Evolutionary conservation across 2,113 vertebrate genomes (phyloP), one percentile per base, ranked within the genome.

Genomic region (Nothocercus julius): DNA sequence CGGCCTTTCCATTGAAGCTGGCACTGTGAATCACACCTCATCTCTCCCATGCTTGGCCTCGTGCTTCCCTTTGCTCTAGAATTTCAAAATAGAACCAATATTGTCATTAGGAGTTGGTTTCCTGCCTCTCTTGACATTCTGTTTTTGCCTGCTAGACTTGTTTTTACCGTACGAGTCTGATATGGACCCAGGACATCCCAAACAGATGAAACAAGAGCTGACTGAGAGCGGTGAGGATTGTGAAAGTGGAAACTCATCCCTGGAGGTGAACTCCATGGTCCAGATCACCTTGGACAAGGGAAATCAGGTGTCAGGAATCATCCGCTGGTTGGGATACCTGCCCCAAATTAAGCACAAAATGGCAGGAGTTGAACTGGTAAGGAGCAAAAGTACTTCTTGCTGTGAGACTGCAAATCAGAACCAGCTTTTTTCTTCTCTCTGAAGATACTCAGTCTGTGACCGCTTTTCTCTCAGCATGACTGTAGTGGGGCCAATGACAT

Each of bases 361-460:
- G 97, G 98, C 97, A 14, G 98, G 98, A 51, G 95, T 99, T 2
- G 98, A 99, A 76, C 96, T 99, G 98, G 98, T 99, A 92, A 95
- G 97, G 47, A 70, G 15, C 30, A 36, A 38, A 59, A 81, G 44
- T 13, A 6, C 11, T 45, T 56, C 44, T n/a, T 38, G 40, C 28
- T 74, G 49, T 21, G 44, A 67, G 62, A 42, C 11, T 15, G 18
- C 61, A 4, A 24, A 45, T 64, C 19, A 32, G 27, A 66, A 38
- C 1, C 3, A 30, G 27, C 13, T 56, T 8, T 77, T 22, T 6
- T 51, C 40, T 47, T 75, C 13, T 64, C 17, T 49, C 38, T 49
- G 32, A 61, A 42, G n/a, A 28, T 13, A 25, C 44, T 78, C n/a
- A 17, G 40, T 36, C 53, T 7, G 4, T 32, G 30, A 24, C 18